These are phyloP conservation scores for Rhizoglyphus robini DNA, from an alignment of 1,140 invertebrate genomes.

Conservation along the genomic window DNA sequence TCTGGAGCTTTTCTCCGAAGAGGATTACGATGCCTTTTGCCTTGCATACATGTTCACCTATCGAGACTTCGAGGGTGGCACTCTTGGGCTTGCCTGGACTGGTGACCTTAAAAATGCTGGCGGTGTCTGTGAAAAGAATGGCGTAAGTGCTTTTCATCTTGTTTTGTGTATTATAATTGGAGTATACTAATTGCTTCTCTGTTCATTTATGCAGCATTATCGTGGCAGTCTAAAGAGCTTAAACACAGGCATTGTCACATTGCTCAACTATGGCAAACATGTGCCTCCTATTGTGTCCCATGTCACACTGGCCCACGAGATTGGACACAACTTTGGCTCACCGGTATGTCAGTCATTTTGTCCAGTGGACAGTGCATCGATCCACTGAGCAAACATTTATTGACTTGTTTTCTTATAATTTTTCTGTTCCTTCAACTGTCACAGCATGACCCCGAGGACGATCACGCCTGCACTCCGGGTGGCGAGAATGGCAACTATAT, in stretches of 20 bases:
- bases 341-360: conserved; percentile 48
- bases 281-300: conserved; percentile 96
- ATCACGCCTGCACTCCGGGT: conserved; percentile 60
- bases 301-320: conserved; percentile 95
- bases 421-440: conserved; percentile 17
- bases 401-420: conserved; percentile 14
- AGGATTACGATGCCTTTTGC: conserved; percentile 95
- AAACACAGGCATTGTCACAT: conserved; percentile 94
- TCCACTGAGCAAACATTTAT: background rate
- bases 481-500: conserved; percentile 58
- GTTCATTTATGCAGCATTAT: conserved; percentile 53
- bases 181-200: background rate
- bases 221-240: conserved; percentile 83
- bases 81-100: conserved; percentile 92
- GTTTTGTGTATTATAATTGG: conserved; percentile 5
- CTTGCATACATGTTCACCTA: conserved; percentile 98
- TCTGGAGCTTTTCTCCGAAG: conserved; percentile 84
- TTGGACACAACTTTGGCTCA: conserved; percentile 98
- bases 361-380: background rate
- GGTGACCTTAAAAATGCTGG: conserved; percentile 86
- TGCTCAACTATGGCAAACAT: conserved; percentile 96
- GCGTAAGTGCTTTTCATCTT: conserved; percentile 41
- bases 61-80: conserved; percentile 95
- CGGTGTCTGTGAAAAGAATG: conserved; percentile 84
- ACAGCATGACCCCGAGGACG: conserved; percentile 76